phyloP scores from a whole-genome alignment of 37 sponge, comb jelly and placozoan species.

The Aplysina aerophoba region DNA sequence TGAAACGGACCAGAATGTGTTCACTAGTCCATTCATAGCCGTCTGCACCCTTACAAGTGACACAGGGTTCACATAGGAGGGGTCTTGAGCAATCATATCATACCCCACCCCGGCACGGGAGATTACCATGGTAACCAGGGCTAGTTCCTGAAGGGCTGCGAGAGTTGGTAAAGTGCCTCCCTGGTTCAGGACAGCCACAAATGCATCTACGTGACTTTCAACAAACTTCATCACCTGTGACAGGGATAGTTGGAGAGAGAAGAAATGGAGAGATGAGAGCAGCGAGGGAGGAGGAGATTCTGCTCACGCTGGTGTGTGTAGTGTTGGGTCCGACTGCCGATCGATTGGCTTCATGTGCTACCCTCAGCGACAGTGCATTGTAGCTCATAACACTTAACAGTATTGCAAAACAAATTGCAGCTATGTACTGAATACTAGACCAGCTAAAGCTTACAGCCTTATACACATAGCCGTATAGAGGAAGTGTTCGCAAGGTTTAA shows the following conservation, averaged over 20 bases:
- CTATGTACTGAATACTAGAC: too few relatives aligned
- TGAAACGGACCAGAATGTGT: slow-evolving; percentile 55
- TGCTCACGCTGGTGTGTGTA: too few relatives aligned
- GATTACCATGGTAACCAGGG: slow-evolving; percentile 75
- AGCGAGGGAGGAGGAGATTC: too few relatives aligned
- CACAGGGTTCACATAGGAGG: slow-evolving; percentile 4
- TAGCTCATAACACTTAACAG: too few relatives aligned
- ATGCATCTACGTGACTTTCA: slow-evolving; percentile 67
- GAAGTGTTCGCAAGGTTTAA: too few relatives aligned
- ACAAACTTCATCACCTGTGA: slow-evolving; percentile 56
- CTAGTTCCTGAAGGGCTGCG: slow-evolving; percentile 67
- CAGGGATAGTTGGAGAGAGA: background rate
- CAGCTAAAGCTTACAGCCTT: too few relatives aligned
- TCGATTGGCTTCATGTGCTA: too few relatives aligned
- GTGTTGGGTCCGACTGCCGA: too few relatives aligned
- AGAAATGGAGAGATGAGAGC: background rate
- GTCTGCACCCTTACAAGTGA: slow-evolving; percentile 62
- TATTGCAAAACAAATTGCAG: too few relatives aligned
- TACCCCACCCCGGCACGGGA: slow-evolving; percentile 63
- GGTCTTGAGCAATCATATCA: slow-evolving; percentile 12
- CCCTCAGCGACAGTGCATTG: too few relatives aligned
- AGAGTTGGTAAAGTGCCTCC: slow-evolving; percentile 25
- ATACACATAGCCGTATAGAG: too few relatives aligned
- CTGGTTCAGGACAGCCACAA: slow-evolving; percentile 65
- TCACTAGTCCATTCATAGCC: slow-evolving; percentile 63